Conservation (phyloP, 2,113 vertebrate genomes). For the Lepus americanus region DNA sequence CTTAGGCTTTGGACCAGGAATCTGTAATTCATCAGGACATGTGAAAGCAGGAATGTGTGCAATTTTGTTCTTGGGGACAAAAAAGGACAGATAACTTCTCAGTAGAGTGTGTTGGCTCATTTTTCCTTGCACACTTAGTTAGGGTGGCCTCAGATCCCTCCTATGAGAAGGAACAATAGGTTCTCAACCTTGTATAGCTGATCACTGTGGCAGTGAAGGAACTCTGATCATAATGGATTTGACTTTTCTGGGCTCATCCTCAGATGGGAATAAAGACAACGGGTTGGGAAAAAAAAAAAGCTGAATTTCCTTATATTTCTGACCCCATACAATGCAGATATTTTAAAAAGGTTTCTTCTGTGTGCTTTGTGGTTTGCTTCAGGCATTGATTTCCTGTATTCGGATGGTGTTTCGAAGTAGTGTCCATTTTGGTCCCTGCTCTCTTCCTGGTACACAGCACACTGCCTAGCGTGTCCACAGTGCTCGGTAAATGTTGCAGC, state of each 20-base stretch:
- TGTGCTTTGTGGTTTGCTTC: neutral
- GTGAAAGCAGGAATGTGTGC: neutral
- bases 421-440: neutral
- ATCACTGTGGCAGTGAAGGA: neutral
- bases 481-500: neutral
- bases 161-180: neutral
- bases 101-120: neutral
- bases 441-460: neutral
- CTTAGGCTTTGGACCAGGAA: slow-evolving; percentile 1
- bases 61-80: neutral
- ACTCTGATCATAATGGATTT: neutral
- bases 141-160: neutral
- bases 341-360: slow-evolving; percentile 7
- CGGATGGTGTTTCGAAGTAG: neutral
- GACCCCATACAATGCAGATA: neutral
- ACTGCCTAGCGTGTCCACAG: neutral
- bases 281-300: neutral
- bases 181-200: neutral
- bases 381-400: slow-evolving; percentile 38
- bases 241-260: slow-evolving; percentile 37
- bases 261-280: slow-evolving; percentile 16
- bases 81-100: neutral
- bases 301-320: neutral
- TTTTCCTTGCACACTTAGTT: neutral
- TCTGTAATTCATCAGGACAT: neutral